Base-by-base conservation (phyloP, 2,797 vertebrate species). In the Ibycter americanus region DNA sequence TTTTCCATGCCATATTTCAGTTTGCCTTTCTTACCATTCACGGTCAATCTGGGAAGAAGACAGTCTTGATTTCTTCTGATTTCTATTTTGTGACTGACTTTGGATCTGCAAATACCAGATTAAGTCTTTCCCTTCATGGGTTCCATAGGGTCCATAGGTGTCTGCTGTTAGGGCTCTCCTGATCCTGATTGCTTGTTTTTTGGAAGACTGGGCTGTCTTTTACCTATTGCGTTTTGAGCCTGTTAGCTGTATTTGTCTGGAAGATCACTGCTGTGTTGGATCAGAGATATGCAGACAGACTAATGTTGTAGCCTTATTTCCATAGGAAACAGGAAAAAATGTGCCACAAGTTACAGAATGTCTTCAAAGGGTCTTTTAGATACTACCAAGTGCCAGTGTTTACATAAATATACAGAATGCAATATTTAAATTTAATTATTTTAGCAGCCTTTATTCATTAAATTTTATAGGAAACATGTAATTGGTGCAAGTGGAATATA, bases 401-500 rank as follows among this genome's bases (percentile, higher is more conserved):
- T 70, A 36, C 27, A 18, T 56, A 49, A 70, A 93, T 25, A 62
- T 70, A 36, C 46, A 87, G 51, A 66, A 70, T 31, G 17, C 15
- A 52, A 11, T 94, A 74, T 80, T 85, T 79, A 83, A 68, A 66
- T 85, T 25, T 42, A 70, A 51, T 82, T 29, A 74, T 92, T 84
- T 92, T 59, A 79, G 34, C 22, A 46, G 38, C 49, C 38, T 66
- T 85, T 73, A 49, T 80, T 90, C 1, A 68, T 79, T 82, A 74
- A 40, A 61, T 83, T 80, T 88, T 73, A 62, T 52, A 89, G 56
- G 46, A 86, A 80, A 83, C 46, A 26, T 83, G 26, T 42, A 51
- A 49, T 52, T 49, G 40, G 14, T 54, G 17, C 40, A 82, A 87
- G 19, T 68, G 23, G 32, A 88, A 83, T 88, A 36, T 49, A 76